A percentile compares a stretch with the other conserved stretches of the same genome.
These are phyloP conservation scores for Silurus meridionalis DNA, from an alignment of 2,113 vertebrate species.

Conservation along the genomic window DNA sequence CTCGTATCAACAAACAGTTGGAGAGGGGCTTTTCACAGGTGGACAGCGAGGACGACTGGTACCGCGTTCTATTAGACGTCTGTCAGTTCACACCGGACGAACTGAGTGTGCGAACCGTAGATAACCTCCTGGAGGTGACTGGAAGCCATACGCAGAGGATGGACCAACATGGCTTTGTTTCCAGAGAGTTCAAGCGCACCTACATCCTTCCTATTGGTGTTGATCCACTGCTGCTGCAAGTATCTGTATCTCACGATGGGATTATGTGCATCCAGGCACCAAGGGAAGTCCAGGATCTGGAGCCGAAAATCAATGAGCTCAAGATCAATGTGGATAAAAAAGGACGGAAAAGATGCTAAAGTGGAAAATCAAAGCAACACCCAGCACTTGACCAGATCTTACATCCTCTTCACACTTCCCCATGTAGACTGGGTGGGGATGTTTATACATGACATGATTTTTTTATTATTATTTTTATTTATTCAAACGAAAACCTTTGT, in stretches of 20 bases:
- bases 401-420: conserved; percentile 2
- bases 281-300: conserved; percentile 45
- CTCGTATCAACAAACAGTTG: conserved; percentile 72
- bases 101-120: conserved; percentile 79
- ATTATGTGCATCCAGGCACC: conserved; percentile 80
- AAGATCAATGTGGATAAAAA: conserved; percentile 54
- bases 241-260: conserved; percentile 79
- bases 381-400: background rate
- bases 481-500: background rate
- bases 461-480: background rate
- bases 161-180: conserved; percentile 82
- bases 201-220: conserved; percentile 83
- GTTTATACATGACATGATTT: background rate
- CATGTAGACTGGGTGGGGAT: background rate
- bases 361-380: conserved; percentile 3
- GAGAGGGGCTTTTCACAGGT: conserved; percentile 80
- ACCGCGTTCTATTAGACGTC: conserved; percentile 81
- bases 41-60: conserved; percentile 77
- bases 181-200: conserved; percentile 82
- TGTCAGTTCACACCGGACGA: conserved; percentile 85
- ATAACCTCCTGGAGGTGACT: conserved; percentile 84
- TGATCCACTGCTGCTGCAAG: conserved; percentile 77
- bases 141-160: conserved; percentile 79
- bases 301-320: conserved; percentile 53
- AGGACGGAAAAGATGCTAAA: conserved; percentile 44